These are phyloP conservation scores for Nycticorax nycticorax DNA, from an alignment of 2,113 vertebrate species.

Conservation along the genomic window DNA sequence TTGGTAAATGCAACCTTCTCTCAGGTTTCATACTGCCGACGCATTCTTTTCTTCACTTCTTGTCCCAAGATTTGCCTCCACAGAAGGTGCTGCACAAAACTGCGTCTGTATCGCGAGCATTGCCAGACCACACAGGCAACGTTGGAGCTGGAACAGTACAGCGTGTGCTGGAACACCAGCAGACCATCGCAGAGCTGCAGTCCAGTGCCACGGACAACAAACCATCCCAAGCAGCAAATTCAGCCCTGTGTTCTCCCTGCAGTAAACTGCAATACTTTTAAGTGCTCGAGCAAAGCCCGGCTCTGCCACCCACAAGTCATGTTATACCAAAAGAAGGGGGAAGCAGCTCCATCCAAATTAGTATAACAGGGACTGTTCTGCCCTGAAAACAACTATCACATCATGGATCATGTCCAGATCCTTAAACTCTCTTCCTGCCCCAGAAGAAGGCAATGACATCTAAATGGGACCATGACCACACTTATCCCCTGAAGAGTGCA, in stretches of 20 bases:
- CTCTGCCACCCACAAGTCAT: neutral
- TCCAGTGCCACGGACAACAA: neutral
- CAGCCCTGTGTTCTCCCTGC: neutral
- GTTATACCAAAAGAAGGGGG: neutral
- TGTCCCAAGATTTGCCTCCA: neutral
- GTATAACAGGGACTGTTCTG: neutral
- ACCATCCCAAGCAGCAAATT: neutral
- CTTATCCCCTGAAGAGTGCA: neutral
- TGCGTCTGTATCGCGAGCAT: neutral
- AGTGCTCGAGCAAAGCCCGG: neutral
- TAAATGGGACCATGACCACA: neutral
- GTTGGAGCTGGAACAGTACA: neutral
- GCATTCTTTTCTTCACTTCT: neutral
- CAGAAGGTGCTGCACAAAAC: constrained; percentile 1
- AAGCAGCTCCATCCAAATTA: neutral
- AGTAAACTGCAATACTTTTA: neutral
- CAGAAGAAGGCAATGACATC: neutral
- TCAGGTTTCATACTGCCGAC: neutral
- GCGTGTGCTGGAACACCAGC: neutral
- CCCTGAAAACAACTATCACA: neutral
- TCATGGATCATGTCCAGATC: neutral
- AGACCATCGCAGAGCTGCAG: neutral
- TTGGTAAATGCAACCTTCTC: neutral
- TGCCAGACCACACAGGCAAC: constrained; percentile 12
- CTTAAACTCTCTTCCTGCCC: neutral